Base-by-base conservation (phyloP, 2,113 vertebrate genomes). In the Microtus ochrogaster region DNA sequence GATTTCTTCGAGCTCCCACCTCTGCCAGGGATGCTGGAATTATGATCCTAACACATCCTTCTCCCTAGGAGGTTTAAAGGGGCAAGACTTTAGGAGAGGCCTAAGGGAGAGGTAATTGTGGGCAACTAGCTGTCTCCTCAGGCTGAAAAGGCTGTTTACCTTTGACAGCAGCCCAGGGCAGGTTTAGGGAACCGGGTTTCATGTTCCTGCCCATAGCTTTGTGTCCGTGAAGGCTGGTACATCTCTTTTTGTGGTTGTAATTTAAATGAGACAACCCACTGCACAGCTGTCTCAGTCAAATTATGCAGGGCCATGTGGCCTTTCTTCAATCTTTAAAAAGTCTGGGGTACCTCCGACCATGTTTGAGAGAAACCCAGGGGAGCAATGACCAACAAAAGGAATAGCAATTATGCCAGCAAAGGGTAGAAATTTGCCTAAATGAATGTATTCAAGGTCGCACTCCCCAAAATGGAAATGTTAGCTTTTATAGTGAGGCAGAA, bases 341-440 rank as follows among this genome's bases (percentile, higher is more conserved):
- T 79, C 13, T 92, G 0, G 97, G 14, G 85, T 96, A 93, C 97
- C 91, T 94, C 97, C 97, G 97, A 86, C 92, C 93, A 84, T 93
- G 96, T 98, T 98, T 96, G 97, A 97, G 89, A 95, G 79, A 97
- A 96, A 92, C 97, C 96, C 97, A 92, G 22, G 97, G 98, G 96
- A 97, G 92, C 96, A 94, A 96, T 97, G 97, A 94, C 95, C 96
- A 97, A 97, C 96, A 97, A 97, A 98, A 95, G 97, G 72, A 94
- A 94, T 44, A 96, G 58, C 52, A 89, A 98, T 83, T 95, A 86
- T 0, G 5, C 95, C 92, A 95, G 0, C 0, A 94, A 96, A 89
- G 96, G 89, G 95, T 87, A 96, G 97, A 97, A 95, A 96, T 98
- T 97, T 97, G 96, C 97, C 96, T 97, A 97, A 98, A 94, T 96